These are phyloP conservation scores for Chrysodeixis includens DNA, from an alignment of 2,888 invertebrate species.

Conservation along the genomic window DNA sequence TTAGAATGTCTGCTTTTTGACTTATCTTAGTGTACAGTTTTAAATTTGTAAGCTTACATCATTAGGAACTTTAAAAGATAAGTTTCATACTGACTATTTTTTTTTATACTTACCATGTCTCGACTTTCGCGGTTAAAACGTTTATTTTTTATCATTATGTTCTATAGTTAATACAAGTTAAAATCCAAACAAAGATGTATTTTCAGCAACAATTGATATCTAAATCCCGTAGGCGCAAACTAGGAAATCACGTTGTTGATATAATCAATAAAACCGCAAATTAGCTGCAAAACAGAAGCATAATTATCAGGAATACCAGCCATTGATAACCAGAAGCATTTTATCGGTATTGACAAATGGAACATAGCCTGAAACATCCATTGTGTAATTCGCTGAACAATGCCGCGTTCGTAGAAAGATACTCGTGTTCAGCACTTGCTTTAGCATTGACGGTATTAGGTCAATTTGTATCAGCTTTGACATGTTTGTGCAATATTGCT, in stretches of 20 bases:
- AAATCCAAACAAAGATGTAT: too few species aligned
- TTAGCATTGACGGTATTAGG: not conserved
- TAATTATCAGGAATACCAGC: not conserved
- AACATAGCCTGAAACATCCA: conserved; percentile 3
- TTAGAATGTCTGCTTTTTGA: not conserved
- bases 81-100: too few species aligned
- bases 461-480: not conserved
- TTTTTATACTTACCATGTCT: too few species aligned
- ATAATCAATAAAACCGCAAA: too few species aligned
- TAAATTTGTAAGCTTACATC: not conserved
- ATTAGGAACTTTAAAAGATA: too few species aligned
- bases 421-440: not conserved
- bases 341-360: not conserved
- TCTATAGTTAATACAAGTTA: too few species aligned
- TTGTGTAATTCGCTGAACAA: not conserved
- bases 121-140: too few species aligned
- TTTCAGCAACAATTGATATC: too few species aligned
- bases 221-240: too few species aligned
- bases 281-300: too few species aligned
- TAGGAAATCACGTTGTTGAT: too few species aligned
- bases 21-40: not conserved
- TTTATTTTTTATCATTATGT: too few species aligned
- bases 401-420: not conserved
- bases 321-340: not conserved
- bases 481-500: not conserved